Conservation (phyloP, 2,113 vertebrate genomes). For the Zonotrichia leucophrys region DNA sequence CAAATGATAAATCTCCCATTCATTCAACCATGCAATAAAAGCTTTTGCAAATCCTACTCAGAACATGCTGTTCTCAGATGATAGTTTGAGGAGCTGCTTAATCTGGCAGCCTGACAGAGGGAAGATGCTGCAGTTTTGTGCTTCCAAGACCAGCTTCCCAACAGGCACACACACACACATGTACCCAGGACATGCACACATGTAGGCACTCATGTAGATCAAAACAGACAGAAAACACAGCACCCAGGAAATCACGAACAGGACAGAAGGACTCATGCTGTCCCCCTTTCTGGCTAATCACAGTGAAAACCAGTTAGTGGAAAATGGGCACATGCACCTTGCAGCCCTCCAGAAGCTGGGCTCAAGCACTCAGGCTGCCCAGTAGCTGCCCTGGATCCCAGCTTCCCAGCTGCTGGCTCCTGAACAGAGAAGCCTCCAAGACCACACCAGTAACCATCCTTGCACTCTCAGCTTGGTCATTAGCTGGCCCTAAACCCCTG, state of each 20-base stretch:
- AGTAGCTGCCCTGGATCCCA: background rate
- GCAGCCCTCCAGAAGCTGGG: background rate
- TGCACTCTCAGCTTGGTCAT: background rate
- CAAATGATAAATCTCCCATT: background rate
- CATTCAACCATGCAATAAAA: background rate
- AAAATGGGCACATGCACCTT: background rate
- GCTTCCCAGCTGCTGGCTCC: background rate
- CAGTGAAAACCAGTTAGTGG: background rate
- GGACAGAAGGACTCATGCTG: background rate
- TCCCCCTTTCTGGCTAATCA: background rate
- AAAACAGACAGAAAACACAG: background rate
- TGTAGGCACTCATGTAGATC: fast-evolving
- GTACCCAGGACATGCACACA: background rate
- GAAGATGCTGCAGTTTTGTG: background rate
- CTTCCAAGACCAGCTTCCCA: background rate
- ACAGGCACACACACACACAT: background rate
- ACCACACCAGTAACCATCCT: background rate
- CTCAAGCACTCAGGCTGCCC: background rate
- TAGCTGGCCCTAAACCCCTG: background rate
- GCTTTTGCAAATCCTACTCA: background rate
- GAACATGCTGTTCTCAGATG: background rate
- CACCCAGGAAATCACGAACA: background rate
- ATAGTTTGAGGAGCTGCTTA: background rate
- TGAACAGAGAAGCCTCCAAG: fast-evolving
- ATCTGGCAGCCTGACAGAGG: background rate